Base-by-base conservation (phyloP, 2,797 vertebrate species). In the Ciconia nigra region DNA sequence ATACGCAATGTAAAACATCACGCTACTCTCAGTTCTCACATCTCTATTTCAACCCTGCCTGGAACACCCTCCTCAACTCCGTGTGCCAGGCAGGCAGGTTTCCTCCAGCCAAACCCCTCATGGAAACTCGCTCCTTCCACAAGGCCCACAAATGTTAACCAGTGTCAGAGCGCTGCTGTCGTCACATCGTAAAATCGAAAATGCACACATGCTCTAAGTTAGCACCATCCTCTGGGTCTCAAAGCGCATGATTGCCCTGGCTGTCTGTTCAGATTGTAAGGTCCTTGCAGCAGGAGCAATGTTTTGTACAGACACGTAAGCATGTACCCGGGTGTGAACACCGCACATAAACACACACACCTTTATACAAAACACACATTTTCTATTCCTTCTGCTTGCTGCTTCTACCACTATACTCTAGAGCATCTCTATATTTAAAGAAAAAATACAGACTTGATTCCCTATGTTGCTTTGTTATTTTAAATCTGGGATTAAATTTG, bases 191-290 rank as follows among this genome's bases (percentile, higher is more conserved):
- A 94, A 96, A 96, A 85, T 80, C 11, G 21, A 87, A 90, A 95
- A 94, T 4, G 66, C 94, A 97, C 94, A 96, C 94, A 92, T 90
- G 94, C 90, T 96, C 81, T 28, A 95, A 88, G 80, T 96, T 94
- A 97, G 77, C 86, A 96, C 94, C 85, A 90, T 93, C 94, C 90
- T 80, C 90, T 46, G 47, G 44, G 70, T 94, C 77, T 80, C 91
- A 84, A 31, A 80, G 80, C 24, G 7, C 83, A 71, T 7, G 44
- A 79, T 21, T 79, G 37, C 47, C 47, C 66, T 46, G 51, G 16
- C 19, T 89, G 67, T 11, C 80, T 87, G 22, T 41, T 78, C 37
- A 37, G 66, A 58, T 8, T 55, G 29, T 7, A 51, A 83, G 76
- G 69, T 78, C 72, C 51, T 51, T 88, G 80, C 62, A 84, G 85